These are phyloP conservation scores for Diachasma alloeum DNA, from an alignment of 1,140 invertebrate genomes.

Conservation along the genomic window DNA sequence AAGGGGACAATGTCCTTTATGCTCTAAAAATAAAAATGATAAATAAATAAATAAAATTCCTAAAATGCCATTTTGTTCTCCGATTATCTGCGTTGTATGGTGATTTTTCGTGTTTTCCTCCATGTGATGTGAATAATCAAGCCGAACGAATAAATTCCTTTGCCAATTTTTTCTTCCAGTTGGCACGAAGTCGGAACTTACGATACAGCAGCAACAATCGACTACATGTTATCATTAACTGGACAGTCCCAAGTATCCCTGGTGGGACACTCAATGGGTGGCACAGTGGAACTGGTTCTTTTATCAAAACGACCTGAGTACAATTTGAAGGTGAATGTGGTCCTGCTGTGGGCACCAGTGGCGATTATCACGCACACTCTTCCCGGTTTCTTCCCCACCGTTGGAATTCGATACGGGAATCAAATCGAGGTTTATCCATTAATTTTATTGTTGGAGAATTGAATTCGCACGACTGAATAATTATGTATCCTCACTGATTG, in stretches of 20 bases:
- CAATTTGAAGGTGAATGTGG: slow-evolving; percentile 59
- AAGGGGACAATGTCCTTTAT: too few species aligned
- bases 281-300: slow-evolving; percentile 57
- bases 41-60: too few species aligned
- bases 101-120: too few species aligned
- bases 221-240: slow-evolving; percentile 67
- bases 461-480: background rate
- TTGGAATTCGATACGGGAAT: slow-evolving; percentile 48
- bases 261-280: slow-evolving; percentile 62
- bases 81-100: too few species aligned
- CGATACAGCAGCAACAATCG: slow-evolving; percentile 69
- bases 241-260: slow-evolving; percentile 58
- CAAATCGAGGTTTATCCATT: slow-evolving; percentile 45
- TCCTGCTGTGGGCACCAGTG: slow-evolving; percentile 67
- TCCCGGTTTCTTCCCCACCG: slow-evolving; percentile 41
- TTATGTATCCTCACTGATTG: background rate
- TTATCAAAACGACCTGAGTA: slow-evolving; percentile 62
- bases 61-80: too few species aligned
- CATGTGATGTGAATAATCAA: background rate
- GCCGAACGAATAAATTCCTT: too few species aligned
- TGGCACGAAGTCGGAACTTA: slow-evolving; percentile 71
- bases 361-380: slow-evolving; percentile 51
- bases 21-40: too few species aligned
- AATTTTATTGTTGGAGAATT: background rate
- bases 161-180: slow-evolving; percentile 32